Conservation (phyloP, 2,113 vertebrate genomes). For the Gobiocypris rarus region DNA sequence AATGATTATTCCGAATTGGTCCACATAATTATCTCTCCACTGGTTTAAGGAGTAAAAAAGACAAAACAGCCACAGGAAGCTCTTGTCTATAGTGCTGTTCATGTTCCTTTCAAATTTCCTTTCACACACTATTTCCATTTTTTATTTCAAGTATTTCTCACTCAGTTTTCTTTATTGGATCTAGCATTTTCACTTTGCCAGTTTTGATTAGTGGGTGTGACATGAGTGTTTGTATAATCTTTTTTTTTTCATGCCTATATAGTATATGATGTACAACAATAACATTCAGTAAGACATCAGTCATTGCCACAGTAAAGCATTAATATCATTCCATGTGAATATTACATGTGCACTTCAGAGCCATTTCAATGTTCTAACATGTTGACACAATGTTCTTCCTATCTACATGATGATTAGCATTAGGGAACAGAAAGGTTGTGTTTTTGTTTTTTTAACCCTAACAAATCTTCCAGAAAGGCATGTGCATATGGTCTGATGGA, state of each 20-base stretch:
- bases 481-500: not conserved
- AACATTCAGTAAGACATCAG: not conserved
- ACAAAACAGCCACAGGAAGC: not conserved
- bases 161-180: constrained; percentile 6
- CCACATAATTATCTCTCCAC: not conserved
- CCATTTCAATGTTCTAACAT: not conserved
- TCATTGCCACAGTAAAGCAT: constrained; percentile 6
- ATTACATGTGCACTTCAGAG: constrained; percentile 27
- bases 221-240: not conserved
- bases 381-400: not conserved
- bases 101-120: not conserved
- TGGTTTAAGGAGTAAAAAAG: not conserved
- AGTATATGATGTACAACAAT: not conserved
- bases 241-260: not conserved
- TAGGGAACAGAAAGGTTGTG: not conserved
- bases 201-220: not conserved
- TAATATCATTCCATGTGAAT: not conserved
- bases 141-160: constrained; percentile 23
- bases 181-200: not conserved
- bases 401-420: constrained; percentile 13
- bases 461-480: not conserved
- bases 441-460: not conserved
- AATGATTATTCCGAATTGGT: not conserved
- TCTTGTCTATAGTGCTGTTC: not conserved
- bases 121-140: constrained; percentile 13